These are phyloP conservation scores for Abrostola triplasia DNA, from an alignment of 2,888 invertebrate species.

Conservation along the genomic window DNA sequence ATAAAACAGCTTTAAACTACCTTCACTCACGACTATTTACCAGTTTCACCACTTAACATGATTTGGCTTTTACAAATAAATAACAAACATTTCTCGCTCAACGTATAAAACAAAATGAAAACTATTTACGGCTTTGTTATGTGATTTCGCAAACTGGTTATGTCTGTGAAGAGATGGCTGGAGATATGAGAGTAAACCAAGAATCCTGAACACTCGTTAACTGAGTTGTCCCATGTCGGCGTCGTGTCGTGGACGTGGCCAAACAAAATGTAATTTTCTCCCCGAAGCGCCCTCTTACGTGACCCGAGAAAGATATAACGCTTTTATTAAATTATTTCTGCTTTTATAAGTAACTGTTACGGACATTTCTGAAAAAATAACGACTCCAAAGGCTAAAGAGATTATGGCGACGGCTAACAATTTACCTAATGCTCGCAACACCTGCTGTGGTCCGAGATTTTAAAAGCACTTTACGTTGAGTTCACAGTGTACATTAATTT, in stretches of 20 bases:
- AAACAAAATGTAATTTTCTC: constrained; percentile 87
- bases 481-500: constrained; percentile 61
- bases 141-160: constrained; percentile 60
- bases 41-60: background rate
- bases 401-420: constrained; percentile 68
- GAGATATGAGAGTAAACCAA: constrained; percentile 82
- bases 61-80: constrained; percentile 26
- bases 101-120: constrained; percentile 49
- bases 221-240: constrained; percentile 84
- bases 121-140: constrained; percentile 53
- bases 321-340: constrained; percentile 86
- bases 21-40: background rate
- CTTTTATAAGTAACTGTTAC: constrained; percentile 81
- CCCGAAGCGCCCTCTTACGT: constrained; percentile 85
- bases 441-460: constrained; percentile 63
- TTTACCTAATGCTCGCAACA: constrained; percentile 59
- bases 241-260: constrained; percentile 77
- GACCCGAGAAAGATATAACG: constrained; percentile 86
- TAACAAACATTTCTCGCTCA: constrained; percentile 27
- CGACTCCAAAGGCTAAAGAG: constrained; percentile 72
- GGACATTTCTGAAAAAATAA: constrained; percentile 77
- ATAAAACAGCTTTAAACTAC: background rate
- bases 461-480: constrained; percentile 60
- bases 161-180: constrained; percentile 73
- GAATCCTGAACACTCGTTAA: constrained; percentile 85